Evolutionary conservation across 2,888 invertebrate genomes (phyloP).

Genomic region (Glomeris marginata): DNA sequence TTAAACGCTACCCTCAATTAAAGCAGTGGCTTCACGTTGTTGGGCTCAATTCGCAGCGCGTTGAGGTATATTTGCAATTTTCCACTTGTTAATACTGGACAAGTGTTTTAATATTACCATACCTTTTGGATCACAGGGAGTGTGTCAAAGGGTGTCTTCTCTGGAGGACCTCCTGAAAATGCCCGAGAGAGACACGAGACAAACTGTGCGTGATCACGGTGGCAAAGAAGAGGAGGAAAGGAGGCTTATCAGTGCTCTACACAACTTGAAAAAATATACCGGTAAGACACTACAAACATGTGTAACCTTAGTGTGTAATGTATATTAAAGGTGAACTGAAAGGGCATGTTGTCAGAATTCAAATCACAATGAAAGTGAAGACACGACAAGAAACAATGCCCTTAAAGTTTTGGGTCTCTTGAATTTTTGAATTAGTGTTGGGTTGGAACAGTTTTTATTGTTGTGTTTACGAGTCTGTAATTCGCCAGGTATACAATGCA

Average conservation of each 20-base stretch:
- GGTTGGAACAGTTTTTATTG: too few species aligned
- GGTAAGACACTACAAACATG: conserved; percentile 36
- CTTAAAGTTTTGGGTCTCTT: too few species aligned
- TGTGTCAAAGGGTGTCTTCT: conserved; percentile 52
- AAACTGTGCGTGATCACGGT: conserved; percentile 46
- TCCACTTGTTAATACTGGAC: background rate
- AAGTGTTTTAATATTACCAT: background rate
- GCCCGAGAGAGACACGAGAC: conserved; percentile 58
- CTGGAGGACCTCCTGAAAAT: conserved; percentile 70
- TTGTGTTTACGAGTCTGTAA: too few species aligned
- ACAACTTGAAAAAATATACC: conserved; percentile 68
- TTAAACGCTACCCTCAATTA: conserved; percentile 50
- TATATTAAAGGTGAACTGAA: too few species aligned
- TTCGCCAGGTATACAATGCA: too few species aligned
- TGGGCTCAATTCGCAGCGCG: conserved; percentile 56
- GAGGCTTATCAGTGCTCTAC: conserved; percentile 64
- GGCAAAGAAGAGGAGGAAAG: conserved; percentile 66
- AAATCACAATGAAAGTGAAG: too few species aligned
- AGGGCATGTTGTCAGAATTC: too few species aligned
- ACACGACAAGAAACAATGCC: too few species aligned
- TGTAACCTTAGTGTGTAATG: background rate
- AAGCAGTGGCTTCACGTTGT: conserved; percentile 86
- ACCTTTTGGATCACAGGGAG: conserved; percentile 36
- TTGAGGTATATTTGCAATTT: conserved; percentile 38
- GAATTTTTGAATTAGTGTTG: too few species aligned